phyloP scores from a whole-genome alignment of 2,113 vertebrate genomes.

The Pardalotus punctatus region DNA sequence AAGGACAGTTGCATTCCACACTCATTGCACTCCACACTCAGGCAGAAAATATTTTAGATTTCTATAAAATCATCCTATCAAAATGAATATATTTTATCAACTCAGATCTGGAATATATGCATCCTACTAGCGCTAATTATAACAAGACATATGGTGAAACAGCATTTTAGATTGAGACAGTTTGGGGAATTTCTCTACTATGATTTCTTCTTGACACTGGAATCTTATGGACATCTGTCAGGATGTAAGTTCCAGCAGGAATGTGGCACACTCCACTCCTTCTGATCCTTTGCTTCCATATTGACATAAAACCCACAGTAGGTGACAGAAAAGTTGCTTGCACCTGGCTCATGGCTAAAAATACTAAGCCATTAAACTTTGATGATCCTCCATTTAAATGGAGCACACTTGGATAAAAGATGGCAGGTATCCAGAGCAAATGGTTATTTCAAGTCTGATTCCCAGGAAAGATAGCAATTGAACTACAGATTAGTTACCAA shows the following conservation, averaged over 20 bases:
- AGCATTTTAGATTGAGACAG: conserved; percentile 44
- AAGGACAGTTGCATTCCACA: conserved; percentile 17
- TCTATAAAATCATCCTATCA: conserved; percentile 47
- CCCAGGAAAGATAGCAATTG: not conserved
- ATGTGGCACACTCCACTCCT: conserved; percentile 6
- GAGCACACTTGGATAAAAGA: not conserved
- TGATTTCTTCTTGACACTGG: conserved; percentile 49
- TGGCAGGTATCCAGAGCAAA: conserved; percentile 16
- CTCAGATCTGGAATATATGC: conserved; percentile 37
- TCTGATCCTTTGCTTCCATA: conserved; percentile 23
- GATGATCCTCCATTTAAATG: conserved; percentile 11
- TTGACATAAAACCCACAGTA: conserved; percentile 41
- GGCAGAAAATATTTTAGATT: conserved; percentile 60
- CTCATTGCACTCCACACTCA: conserved; percentile 5
- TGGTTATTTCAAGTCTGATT: conserved; percentile 2
- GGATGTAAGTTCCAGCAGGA: conserved; percentile 35
- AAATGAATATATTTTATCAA: conserved; percentile 60
- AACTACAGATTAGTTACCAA: not conserved
- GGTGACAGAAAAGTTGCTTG: conserved; percentile 45
- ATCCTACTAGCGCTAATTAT: conserved; percentile 34
- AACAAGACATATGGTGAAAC: conserved; percentile 53
- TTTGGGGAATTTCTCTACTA: conserved; percentile 55
- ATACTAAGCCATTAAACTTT: conserved; percentile 37
- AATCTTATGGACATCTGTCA: conserved; percentile 51
- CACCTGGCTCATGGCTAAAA: conserved; percentile 43